Evolutionary conservation across 2,888 invertebrate genomes (phyloP).

Genomic region (Mechanitis messenoides): DNA sequence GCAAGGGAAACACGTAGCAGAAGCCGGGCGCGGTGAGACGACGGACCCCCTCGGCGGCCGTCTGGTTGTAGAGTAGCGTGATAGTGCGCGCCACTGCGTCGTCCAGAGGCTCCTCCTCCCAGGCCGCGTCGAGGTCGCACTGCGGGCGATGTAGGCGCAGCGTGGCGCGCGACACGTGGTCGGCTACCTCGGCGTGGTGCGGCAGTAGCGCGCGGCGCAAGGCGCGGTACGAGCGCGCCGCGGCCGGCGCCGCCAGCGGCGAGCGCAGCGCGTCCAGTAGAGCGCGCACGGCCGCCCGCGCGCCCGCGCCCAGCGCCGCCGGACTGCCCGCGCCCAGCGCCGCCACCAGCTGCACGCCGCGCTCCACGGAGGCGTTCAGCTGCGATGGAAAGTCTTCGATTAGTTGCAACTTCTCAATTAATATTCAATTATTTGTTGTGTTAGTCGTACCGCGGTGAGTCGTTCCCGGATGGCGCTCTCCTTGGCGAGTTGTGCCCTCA

Average conservation of each 20-base stretch:
- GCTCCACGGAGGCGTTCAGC: constrained; percentile 51
- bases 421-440: neutral
- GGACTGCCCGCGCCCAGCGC: constrained; percentile 35
- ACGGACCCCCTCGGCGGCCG: constrained; percentile 26
- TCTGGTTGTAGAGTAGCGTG: constrained; percentile 61
- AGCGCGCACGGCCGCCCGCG: constrained; percentile 50
- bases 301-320: constrained; percentile 47
- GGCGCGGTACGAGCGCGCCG: constrained; percentile 71
- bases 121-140: constrained; percentile 85
- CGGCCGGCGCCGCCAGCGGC: constrained; percentile 67
- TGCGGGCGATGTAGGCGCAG: constrained; percentile 86
- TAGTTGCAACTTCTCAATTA: neutral
- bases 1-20: constrained; percentile 87
- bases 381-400: constrained; percentile 23
- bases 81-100: constrained; percentile 81
- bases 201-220: constrained; percentile 71
- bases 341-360: constrained; percentile 51
- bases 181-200: constrained; percentile 65
- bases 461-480: constrained; percentile 86
- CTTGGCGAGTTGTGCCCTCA: constrained; percentile 90
- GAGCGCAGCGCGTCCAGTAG: constrained; percentile 55
- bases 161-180: constrained; percentile 82
- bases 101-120: constrained; percentile 83
- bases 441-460: constrained; percentile 75
- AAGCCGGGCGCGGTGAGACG: constrained; percentile 84